A percentile compares a stretch with the other conserved stretches of the same genome.
Conservation (phyloP, 2,888 invertebrate genomes). For the Schrankia costaestrigalis region DNA sequence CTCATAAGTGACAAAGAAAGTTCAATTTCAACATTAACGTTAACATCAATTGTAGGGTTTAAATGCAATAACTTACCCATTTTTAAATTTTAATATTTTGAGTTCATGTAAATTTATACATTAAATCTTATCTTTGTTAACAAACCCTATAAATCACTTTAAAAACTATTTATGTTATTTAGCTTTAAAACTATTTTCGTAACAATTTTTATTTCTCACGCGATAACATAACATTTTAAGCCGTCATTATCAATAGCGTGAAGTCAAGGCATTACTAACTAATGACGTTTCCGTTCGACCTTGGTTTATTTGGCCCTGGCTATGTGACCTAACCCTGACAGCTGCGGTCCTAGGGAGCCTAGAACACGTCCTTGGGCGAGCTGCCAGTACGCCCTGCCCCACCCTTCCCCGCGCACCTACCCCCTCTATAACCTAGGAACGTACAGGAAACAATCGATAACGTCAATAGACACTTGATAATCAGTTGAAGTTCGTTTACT, state of each 20-base stretch:
- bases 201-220: conserved; percentile 8
- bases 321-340: conserved; percentile 60
- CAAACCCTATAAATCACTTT: no score
- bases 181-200: no score
- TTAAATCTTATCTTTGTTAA: no score
- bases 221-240: no score
- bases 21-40: no score
- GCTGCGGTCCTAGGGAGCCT: conserved; percentile 59
- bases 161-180: no score
- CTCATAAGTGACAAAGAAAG: no score
- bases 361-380: conserved; percentile 64
- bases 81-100: no score
- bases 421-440: conserved; percentile 23
- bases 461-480: conserved; percentile 52
- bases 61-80: no score
- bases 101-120: no score
- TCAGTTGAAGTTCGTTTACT: conserved; percentile 25
- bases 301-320: conserved; percentile 25
- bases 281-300: conserved; percentile 12
- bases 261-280: conserved; percentile 8
- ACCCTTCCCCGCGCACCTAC: conserved; percentile 19
- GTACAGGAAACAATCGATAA: conserved; percentile 58
- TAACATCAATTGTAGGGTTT: no score
- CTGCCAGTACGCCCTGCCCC: conserved; percentile 44
- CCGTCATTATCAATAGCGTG: no score